These are phyloP conservation scores for Bombylius discolor DNA, from an alignment of 2,888 invertebrate genomes.

Conservation along the genomic window DNA sequence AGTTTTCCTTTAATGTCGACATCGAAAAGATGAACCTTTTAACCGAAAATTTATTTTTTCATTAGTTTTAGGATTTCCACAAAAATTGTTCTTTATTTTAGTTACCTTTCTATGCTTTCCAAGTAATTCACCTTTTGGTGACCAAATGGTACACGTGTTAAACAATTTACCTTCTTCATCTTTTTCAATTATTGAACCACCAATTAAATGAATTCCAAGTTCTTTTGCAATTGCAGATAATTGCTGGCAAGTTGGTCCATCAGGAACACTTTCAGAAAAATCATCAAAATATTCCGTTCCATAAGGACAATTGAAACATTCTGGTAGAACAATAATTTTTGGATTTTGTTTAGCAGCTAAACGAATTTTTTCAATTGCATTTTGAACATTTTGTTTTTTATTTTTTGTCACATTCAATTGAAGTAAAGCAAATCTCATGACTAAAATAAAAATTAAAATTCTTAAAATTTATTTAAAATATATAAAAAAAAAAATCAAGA, in stretches of 20 bases:
- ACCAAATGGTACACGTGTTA: slow-evolving; percentile 84
- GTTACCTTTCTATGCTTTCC: slow-evolving; percentile 70
- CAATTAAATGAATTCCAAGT: slow-evolving; percentile 65
- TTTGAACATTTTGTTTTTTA: slow-evolving; percentile 60
- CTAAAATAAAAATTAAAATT: background rate
- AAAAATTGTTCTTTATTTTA: too few relatives aligned
- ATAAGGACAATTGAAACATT: slow-evolving; percentile 93
- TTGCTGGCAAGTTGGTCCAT: slow-evolving; percentile 58
- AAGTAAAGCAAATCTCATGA: slow-evolving; percentile 51
- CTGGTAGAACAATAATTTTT: slow-evolving; percentile 57
- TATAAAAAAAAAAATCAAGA: too few relatives aligned
- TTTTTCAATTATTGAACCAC: slow-evolving; percentile 81
- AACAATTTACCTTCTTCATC: slow-evolving; percentile 46
- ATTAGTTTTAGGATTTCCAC: too few relatives aligned
- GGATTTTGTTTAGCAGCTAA: slow-evolving; percentile 52
- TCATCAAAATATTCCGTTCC: slow-evolving; percentile 73
- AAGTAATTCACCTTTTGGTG: slow-evolving; percentile 60
- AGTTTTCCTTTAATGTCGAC: slow-evolving; percentile 88
- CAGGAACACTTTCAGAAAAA: slow-evolving; percentile 74
- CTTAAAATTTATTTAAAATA: too few relatives aligned
- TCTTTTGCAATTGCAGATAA: slow-evolving; percentile 64
- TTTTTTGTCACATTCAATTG: slow-evolving; percentile 66
- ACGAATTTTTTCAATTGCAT: slow-evolving; percentile 57
- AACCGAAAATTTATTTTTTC: background rate
- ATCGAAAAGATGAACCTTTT: slow-evolving; percentile 85